phyloP scores from a whole-genome alignment of 2,888 invertebrate species.

The Hofmannophila pseudospretella region DNA sequence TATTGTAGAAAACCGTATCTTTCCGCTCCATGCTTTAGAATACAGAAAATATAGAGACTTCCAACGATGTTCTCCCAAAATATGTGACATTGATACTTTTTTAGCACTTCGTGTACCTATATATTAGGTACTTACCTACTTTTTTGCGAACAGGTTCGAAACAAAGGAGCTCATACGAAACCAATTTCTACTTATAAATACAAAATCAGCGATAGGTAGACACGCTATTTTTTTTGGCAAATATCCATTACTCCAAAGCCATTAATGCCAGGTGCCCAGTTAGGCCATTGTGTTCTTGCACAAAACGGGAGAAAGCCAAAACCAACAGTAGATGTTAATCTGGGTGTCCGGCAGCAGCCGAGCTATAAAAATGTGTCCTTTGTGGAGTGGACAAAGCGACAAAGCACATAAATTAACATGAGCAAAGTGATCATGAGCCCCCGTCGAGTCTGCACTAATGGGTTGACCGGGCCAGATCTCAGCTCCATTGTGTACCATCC shows the following conservation, averaged over 20 bases:
- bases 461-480: slow-evolving; percentile 42
- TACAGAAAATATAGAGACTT: not conserved
- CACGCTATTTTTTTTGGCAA: slow-evolving; percentile 3
- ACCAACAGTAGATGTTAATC: slow-evolving; percentile 69
- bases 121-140: too few relatives aligned
- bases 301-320: slow-evolving; percentile 73
- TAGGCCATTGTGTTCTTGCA: slow-evolving; percentile 62
- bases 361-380: slow-evolving; percentile 64
- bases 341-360: slow-evolving; percentile 72
- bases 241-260: slow-evolving; percentile 42
- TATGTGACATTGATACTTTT: too few relatives aligned
- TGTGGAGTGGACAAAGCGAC: slow-evolving; percentile 63
- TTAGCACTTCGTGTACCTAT: too few relatives aligned
- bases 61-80: too few relatives aligned
- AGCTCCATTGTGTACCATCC: slow-evolving; percentile 19
- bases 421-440: slow-evolving; percentile 74
- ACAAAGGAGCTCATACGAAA: too few relatives aligned
- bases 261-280: slow-evolving; percentile 70
- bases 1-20: not conserved
- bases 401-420: slow-evolving; percentile 76
- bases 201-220: not conserved
- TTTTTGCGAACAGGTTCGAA: too few relatives aligned
- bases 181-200: too few relatives aligned
- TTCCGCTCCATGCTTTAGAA: not conserved
- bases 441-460: slow-evolving; percentile 53